A percentile compares a stretch with the other conserved stretches of the same genome.
Evolutionary conservation across 2,113 vertebrate species (phyloP).

Genomic region (Montifringilla adamsi): DNA sequence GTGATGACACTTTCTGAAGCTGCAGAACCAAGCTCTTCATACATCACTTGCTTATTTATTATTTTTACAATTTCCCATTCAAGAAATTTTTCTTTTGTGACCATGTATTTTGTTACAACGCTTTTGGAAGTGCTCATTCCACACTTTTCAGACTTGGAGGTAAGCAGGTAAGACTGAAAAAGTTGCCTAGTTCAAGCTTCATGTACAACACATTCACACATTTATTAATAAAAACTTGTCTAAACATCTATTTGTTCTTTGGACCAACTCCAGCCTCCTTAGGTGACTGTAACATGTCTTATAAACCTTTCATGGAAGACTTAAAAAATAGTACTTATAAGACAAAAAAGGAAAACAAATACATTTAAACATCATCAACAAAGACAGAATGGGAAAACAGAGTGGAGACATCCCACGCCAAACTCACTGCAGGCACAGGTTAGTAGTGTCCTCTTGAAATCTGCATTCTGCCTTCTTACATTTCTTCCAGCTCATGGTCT

Average conservation of each 20-base stretch:
- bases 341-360: conserved; percentile 24
- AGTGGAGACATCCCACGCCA: neutral
- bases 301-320: conserved; percentile 53
- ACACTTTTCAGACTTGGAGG: conserved; percentile 1
- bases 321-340: conserved; percentile 19
- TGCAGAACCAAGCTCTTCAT: neutral
- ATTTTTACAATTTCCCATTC: neutral
- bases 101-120: neutral
- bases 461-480: neutral
- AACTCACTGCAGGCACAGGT: neutral
- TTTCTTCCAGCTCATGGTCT: neutral
- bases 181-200: neutral
- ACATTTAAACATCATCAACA: conserved; percentile 28
- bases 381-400: neutral
- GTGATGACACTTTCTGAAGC: neutral
- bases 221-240: conserved; percentile 37
- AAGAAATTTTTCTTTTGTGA: neutral
- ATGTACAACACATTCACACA: neutral
- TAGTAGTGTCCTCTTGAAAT: neutral
- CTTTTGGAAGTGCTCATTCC: neutral
- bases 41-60: neutral
- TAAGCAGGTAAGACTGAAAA: neutral
- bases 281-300: conserved; percentile 17
- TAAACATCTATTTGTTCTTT: conserved; percentile 59
- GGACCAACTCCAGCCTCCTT: conserved; percentile 47